Base-by-base conservation (phyloP, 2,888 invertebrate species). In the Xanthia togata region DNA sequence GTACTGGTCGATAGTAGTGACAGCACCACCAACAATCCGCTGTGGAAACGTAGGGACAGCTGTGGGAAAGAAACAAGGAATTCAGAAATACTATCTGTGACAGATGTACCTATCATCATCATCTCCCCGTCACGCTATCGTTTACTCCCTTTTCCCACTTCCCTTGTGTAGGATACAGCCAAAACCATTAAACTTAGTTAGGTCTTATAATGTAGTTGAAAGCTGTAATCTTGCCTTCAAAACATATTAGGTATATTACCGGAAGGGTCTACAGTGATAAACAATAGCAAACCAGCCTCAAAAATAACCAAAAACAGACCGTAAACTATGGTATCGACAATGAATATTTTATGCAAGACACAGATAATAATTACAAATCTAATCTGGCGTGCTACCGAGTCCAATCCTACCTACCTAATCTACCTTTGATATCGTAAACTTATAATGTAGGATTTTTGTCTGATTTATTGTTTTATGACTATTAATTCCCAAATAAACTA, bases 1-100 rank as follows among this genome's bases (percentile, higher is more conserved):
- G 71, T 93, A 93, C 47, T 83, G 79, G 3, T 73, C 63, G 71
- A 93, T 91, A 12, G 85, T 89, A 0, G 91, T 90, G 3, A 82
- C 78, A 11, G 90, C 75, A 2, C 94, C 93, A 47, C 94, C 94
- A 9, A 93, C 89, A 35, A 94, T 93, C 77, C 90, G 89, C 69
- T 89, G 89, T 2, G 85, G 81, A 31, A 73, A 81, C 41, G 73
- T 70, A 47, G 88, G 87, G 38, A 81, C 73, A 31, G 81, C 88
- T 88, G 71, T 11, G 23, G 44, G 44, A 14, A 59, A 64, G 17
- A 44, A 50, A 38, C 12, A 50, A 4, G 26, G 4, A 23, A 41
- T 38, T 64, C 20, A 74, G 6, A 44, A 55, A n/a, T 6, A 23
- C 23, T 50, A 63, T 9, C 8, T 6, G 14, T 55, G 8, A 41